Conservation (phyloP, 2,797 vertebrate genomes). For the Mionectes olivaceus region DNA sequence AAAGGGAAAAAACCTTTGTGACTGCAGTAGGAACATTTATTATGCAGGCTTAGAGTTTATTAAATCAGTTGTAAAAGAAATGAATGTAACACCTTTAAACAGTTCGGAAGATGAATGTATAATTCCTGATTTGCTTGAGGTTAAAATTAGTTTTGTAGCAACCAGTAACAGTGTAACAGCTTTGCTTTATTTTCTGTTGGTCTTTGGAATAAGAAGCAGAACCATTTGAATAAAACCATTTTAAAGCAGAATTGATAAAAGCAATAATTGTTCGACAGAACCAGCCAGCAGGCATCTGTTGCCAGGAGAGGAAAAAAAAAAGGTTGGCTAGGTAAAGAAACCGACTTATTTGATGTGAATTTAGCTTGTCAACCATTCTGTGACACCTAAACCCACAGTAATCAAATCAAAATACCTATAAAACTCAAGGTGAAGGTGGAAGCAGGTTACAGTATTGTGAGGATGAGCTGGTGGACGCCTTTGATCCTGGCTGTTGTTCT, state of each 20-base stretch:
- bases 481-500: conserved; percentile 62
- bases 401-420: conserved; percentile 44
- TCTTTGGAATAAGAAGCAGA: conserved; percentile 53
- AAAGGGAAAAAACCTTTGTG: conserved; percentile 35
- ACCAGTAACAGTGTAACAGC: neutral
- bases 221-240: conserved; percentile 60
- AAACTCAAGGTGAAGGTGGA: conserved; percentile 32
- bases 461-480: neutral
- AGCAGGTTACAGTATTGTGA: conserved; percentile 1
- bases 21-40: conserved; percentile 63
- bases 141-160: conserved; percentile 66
- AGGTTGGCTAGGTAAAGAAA: conserved; percentile 62
- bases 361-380: neutral
- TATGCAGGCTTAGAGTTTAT: conserved; percentile 70
- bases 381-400: conserved; percentile 26
- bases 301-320: neutral
- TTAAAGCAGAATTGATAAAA: conserved; percentile 66
- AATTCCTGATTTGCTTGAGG: conserved; percentile 64
- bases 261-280: conserved; percentile 44
- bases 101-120: conserved; percentile 47
- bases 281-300: conserved; percentile 54
- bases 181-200: conserved; percentile 53
- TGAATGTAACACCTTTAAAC: conserved; percentile 59
- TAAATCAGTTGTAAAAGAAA: conserved; percentile 72
- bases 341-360: conserved; percentile 1